Evolutionary conservation across 2,113 vertebrate species (phyloP).

Genomic region (Piprites chloris): DNA sequence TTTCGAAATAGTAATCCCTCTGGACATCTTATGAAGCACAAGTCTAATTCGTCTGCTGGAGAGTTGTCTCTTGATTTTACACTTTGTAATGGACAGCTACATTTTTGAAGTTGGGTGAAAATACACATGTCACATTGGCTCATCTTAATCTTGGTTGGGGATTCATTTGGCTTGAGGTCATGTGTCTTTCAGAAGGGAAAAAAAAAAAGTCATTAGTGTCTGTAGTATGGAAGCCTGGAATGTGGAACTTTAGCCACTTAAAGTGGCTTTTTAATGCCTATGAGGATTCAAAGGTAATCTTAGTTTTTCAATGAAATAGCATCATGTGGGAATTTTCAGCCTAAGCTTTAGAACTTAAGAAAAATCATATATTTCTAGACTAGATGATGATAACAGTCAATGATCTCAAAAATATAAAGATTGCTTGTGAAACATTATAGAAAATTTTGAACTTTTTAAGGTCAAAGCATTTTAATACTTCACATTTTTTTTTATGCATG

Average conservation of each 20-base stretch:
- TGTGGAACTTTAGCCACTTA: background rate
- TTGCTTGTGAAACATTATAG: background rate
- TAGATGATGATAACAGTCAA: background rate
- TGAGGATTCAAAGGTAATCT: background rate
- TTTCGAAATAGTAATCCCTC: background rate
- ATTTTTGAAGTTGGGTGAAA: background rate
- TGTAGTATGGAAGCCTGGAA: background rate
- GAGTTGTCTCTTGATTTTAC: background rate
- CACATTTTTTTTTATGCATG: background rate
- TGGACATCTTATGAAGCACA: background rate
- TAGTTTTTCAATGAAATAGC: background rate
- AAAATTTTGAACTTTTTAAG: background rate
- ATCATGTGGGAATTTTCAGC: background rate
- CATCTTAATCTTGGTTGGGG: background rate
- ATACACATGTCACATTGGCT: background rate
- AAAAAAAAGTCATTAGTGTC: fast-evolving
- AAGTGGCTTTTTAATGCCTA: background rate
- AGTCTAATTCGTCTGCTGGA: background rate
- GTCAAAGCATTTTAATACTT: background rate
- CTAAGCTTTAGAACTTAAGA: background rate
- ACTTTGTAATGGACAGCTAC: background rate
- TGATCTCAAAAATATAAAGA: background rate
- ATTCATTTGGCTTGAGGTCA: background rate
- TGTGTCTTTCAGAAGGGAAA: background rate
- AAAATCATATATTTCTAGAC: background rate